Evolutionary conservation across 2,113 vertebrate species (phyloP).

Genomic region (Takifugu flavidus): DNA sequence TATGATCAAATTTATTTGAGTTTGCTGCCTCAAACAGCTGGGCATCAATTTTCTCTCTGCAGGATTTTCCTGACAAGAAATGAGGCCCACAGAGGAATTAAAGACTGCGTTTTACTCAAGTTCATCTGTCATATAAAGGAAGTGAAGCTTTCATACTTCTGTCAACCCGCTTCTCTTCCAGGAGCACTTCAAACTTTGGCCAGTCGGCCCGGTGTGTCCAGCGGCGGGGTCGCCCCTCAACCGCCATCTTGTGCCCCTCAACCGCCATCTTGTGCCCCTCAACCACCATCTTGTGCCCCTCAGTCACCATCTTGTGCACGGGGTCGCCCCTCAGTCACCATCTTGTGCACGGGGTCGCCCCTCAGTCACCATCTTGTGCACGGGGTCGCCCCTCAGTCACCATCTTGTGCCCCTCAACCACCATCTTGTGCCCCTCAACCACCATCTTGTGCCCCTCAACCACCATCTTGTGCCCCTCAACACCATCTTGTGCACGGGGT

Average conservation of each 20-base stretch:
- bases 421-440: too few relatives aligned
- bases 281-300: too few relatives aligned
- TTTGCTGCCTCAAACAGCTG: conserved; percentile 27
- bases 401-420: too few relatives aligned
- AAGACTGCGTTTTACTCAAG: conserved; percentile 12
- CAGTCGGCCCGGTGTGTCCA: conserved; percentile 9
- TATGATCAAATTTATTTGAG: conserved; percentile 39
- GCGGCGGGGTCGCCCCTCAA: conserved; percentile 8
- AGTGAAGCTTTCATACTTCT: conserved; percentile 3
- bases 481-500: too few relatives aligned
- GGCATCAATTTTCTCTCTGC: conserved; percentile 27
- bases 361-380: too few relatives aligned
- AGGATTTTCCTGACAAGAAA: conserved; percentile 27
- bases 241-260: conserved; percentile 7
- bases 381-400: too few relatives aligned
- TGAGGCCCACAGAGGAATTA: conserved; percentile 8
- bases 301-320: too few relatives aligned
- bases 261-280: too few relatives aligned
- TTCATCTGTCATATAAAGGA: conserved; percentile 11
- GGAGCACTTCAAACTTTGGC: conserved; percentile 26
- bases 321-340: too few relatives aligned
- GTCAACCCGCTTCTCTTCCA: conserved; percentile 21
- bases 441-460: too few relatives aligned
- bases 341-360: too few relatives aligned
- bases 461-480: too few relatives aligned